Percentiles rank a stretch among this genome's conserved stretches.
Evolutionary conservation across 2,113 vertebrate genomes (phyloP).

Genomic region (Alouatta palliata): DNA sequence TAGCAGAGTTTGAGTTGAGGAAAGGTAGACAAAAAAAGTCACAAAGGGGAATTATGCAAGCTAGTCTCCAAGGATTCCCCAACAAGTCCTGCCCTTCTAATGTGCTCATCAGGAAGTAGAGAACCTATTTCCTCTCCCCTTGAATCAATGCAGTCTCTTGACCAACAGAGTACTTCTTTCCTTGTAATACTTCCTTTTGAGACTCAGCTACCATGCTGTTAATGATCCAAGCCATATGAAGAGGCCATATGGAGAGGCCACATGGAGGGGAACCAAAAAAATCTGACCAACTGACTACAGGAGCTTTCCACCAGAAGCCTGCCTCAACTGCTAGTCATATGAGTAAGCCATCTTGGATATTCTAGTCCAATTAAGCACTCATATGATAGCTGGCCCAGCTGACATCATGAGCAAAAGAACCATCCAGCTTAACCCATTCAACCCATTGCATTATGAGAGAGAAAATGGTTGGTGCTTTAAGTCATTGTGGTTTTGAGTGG

Average conservation of each 20-base stretch:
- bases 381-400: background rate
- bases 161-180: background rate
- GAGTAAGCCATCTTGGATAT: background rate
- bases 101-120: background rate
- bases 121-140: background rate
- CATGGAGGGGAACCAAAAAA: background rate
- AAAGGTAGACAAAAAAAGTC: background rate
- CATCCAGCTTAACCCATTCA: background rate
- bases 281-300: background rate
- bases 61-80: background rate
- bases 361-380: background rate
- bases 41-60: background rate
- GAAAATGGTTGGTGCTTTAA: background rate
- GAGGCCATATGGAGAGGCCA: background rate
- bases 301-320: conserved; percentile 5
- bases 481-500: background rate
- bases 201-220: background rate
- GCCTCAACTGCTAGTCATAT: background rate
- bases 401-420: background rate
- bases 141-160: background rate
- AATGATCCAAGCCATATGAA: background rate
- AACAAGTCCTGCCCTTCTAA: background rate
- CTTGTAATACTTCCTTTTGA: background rate
- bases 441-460: background rate
- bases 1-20: background rate